These are phyloP conservation scores for Herpetotheres cachinnans DNA, from an alignment of 2,113 vertebrate species.

Conservation along the genomic window DNA sequence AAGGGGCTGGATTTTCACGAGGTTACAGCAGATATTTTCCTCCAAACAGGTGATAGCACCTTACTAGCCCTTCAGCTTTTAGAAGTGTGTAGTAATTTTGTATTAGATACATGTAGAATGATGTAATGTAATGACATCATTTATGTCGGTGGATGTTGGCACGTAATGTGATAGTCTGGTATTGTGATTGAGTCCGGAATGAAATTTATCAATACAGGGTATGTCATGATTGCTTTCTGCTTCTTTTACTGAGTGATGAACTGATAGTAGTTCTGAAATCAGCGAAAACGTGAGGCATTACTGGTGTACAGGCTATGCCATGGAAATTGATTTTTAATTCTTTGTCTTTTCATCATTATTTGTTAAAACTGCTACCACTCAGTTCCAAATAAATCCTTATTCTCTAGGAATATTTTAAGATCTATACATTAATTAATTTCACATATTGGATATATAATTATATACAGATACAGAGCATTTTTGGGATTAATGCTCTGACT, in stretches of 20 bases:
- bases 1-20: not conserved
- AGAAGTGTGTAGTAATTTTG: not conserved
- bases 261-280: not conserved
- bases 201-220: not conserved
- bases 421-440: not conserved
- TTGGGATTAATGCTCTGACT: not conserved
- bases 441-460: not conserved
- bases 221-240: not conserved
- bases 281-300: not conserved
- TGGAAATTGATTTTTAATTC: not conserved
- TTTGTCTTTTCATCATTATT: not conserved
- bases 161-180: not conserved
- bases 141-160: not conserved
- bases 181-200: not conserved
- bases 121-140: not conserved
- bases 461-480: not conserved
- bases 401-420: not conserved
- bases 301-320: not conserved
- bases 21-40: not conserved
- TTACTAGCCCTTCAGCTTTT: not conserved
- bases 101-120: not conserved
- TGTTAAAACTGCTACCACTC: not conserved
- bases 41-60: not conserved
- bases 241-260: not conserved
- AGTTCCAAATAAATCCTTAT: not conserved